Evolutionary conservation across 2,888 invertebrate genomes (phyloP), one percentile per base, ranked within the genome.

Genomic region (Brenthis hecate): DNA sequence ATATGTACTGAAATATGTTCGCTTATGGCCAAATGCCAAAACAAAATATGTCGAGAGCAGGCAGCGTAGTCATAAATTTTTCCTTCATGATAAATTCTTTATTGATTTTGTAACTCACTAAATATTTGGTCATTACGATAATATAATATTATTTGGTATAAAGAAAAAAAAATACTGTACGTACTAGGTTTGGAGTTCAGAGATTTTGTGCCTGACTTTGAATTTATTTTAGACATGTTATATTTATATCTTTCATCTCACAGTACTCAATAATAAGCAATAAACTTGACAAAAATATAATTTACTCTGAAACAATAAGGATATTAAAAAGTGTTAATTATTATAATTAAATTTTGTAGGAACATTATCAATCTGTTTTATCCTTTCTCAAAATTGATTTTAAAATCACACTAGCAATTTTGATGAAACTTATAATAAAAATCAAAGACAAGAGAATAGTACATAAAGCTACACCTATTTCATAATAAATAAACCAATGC

Each of bases 401-500:
- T 13, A 6, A 60, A 28, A 50, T n/a, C 23, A 28, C 50, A n/a
- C 11, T 50, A 13, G 6, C n/a, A 60, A 50, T 6, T 6, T 28
- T 60, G 13, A 50, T 28, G n/a, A 60, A 6, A 50, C n/a, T 13
- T 50, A 60, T 16, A 28, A 50, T 32, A n/a, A 50, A n/a, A n/a
- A n/a, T n/a, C 6, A 43, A 43, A 43, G 36, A 43, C 11, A 43
- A 2, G 3, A 43, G 11, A 11, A 43, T 43, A 43, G 36, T 2
- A 8, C 11, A 43, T 11, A 65, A 50, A 16, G 60, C 54, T 14
- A 60, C 19, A 53, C 60, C 54, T 8, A 66, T 13, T 60, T 73
- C 72, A 14, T 67, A 72, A 60, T 72, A 71, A 50, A 72, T 56
- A 6, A 53, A 28, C 73, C 72, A 73, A 13, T 65, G 54, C 16